Base-by-base conservation (phyloP, 2,113 vertebrate genomes). In the Morone saxatilis region DNA sequence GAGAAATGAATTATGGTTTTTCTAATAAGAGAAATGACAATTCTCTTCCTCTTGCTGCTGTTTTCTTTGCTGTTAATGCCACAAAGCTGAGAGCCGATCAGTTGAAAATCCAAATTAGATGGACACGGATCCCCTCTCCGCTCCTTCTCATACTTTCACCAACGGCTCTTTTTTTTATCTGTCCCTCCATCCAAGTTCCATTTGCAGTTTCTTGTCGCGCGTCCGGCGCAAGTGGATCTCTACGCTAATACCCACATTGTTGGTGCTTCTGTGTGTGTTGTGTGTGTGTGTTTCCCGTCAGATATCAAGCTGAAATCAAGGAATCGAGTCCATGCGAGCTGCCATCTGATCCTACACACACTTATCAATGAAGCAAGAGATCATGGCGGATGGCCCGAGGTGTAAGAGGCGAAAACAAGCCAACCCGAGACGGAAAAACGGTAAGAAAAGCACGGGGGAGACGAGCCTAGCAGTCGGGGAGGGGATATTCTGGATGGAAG, bases 321-420 rank as follows among this genome's bases (percentile, higher is more conserved):
- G 97, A 96, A 96, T 93, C 95, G 97, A 97, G 97, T 94, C 97
- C 97, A 98, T 99, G 98, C 96, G 96, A 97, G 94, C 97, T 97
- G 97, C 97, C 97, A 96, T 98, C 97, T 98, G 97, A 99, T 97
- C 97, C 96, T 88, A 86, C 89, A 83, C 88, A 95, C 97, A 95
- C 96, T 97, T 97, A 97, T 97, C 97, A 97, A 98, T 98, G 98
- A 98, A 96, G 97, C 97, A 98, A 96, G 96, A 97, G 97, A 98
- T 98, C 96, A 98, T 98, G 98, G 97, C 98, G 97, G 98, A 99
- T 97, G 97, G 97, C 96, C 98, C 98, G 97, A 96, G 98, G 97
- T 98, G 97, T 97, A 98, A 98, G 97, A 96, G 98, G 96, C 96
- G 98, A 97, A 99, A 99, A 96, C 98, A 99, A 97, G 97, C 98